Evolutionary conservation across 2,797 vertebrate genomes (phyloP).

Genomic region (Pangasius krempfi): DNA sequence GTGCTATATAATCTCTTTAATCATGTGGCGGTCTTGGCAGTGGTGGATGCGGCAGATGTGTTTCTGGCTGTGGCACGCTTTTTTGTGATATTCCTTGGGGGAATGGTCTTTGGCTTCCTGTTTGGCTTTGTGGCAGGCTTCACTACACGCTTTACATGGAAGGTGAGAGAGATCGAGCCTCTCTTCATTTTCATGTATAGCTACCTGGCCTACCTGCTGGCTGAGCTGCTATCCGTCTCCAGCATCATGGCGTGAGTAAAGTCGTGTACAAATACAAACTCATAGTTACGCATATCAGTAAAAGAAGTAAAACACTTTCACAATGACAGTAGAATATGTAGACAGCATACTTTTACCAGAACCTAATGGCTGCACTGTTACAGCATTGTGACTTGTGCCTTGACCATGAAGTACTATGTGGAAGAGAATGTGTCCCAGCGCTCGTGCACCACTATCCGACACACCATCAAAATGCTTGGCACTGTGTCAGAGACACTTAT

Average conservation of each 20-base stretch:
- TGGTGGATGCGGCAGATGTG: constrained; percentile 86
- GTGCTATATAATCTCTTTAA: constrained; percentile 96
- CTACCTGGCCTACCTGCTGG: constrained; percentile 93
- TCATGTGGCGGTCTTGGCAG: constrained; percentile 88
- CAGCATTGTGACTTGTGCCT: constrained; percentile 93
- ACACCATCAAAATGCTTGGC: constrained; percentile 95
- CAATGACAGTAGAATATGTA: not conserved
- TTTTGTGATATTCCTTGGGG: constrained; percentile 90
- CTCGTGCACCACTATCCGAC: constrained; percentile 94
- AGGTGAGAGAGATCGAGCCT: constrained; percentile 92
- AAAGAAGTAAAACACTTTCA: not conserved
- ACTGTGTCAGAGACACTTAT: constrained; percentile 95
- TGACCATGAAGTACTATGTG: constrained; percentile 98
- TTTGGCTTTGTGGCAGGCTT: constrained; percentile 94
- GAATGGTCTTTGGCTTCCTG: constrained; percentile 87
- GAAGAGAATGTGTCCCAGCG: constrained; percentile 97
- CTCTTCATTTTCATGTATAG: constrained; percentile 98
- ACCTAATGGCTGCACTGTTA: constrained; percentile 32
- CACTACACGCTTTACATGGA: constrained; percentile 94
- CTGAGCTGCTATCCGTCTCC: constrained; percentile 93
- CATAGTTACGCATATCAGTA: not conserved
- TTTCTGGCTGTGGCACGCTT: constrained; percentile 89
- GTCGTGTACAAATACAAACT: not conserved
- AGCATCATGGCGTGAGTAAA: constrained; percentile 98
- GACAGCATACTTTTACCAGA: not conserved